phyloP scores from a whole-genome alignment of 1,140 invertebrate genomes.

The Druon quercuslanigerum region DNA sequence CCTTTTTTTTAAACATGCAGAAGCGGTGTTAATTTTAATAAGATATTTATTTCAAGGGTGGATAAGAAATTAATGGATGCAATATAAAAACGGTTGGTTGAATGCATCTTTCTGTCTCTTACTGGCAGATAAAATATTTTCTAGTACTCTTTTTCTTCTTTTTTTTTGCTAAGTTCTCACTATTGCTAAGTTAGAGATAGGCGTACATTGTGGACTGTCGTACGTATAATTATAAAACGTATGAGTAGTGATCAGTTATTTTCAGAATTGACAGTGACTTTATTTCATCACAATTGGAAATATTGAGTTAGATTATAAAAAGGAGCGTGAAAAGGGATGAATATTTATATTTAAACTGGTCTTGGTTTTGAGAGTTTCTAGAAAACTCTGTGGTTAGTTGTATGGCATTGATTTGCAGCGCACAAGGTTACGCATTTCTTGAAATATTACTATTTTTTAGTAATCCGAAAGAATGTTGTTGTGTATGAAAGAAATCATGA shows the following conservation, averaged over 20 bases:
- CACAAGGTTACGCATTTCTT: neutral
- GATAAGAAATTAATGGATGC: too few relatives aligned
- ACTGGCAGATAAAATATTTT: neutral
- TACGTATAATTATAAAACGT: conserved; percentile 3
- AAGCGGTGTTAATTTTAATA: too few relatives aligned
- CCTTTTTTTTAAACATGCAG: too few relatives aligned
- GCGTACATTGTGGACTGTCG: neutral
- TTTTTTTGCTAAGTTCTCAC: conserved; percentile 10
- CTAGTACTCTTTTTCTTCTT: neutral
- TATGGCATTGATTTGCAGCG: conserved; percentile 4
- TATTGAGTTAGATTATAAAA: conserved; percentile 9
- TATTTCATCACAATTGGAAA: neutral
- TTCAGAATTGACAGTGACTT: neutral
- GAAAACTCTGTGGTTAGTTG: neutral
- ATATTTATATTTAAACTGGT: conserved; percentile 8
- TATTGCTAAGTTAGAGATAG: neutral
- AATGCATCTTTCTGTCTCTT: neutral
- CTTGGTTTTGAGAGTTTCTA: conserved; percentile 14
- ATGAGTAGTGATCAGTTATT: neutral
- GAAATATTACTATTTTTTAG: neutral
- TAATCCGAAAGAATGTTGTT: neutral
- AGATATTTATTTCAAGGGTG: too few relatives aligned
- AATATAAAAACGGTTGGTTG: too few relatives aligned
- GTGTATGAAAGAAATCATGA: neutral
- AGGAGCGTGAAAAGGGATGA: neutral